These are phyloP conservation scores for Cancer borealis DNA, from an alignment of 2,888 invertebrate species.

Conservation along the genomic window DNA sequence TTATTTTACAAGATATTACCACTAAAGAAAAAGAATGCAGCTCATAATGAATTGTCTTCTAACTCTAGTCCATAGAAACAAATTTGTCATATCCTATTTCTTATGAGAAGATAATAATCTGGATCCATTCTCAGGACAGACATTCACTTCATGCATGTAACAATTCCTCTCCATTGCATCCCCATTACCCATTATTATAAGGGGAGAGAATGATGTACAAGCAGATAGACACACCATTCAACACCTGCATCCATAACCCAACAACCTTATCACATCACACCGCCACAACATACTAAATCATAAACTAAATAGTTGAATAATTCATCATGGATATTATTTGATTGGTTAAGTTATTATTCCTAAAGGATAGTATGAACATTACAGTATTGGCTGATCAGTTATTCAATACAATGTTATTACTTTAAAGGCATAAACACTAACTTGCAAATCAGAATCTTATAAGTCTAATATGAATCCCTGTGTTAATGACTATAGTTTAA, in stretches of 20 bases:
- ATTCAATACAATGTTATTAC: not conserved
- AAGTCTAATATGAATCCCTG: not conserved
- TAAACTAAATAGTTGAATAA: no score
- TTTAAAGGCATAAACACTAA: not conserved
- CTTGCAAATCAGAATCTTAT: not conserved
- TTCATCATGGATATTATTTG: no score
- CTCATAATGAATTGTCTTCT: not conserved
- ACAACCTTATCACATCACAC: not conserved
- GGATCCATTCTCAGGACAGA: not conserved
- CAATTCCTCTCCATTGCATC: not conserved
- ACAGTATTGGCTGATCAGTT: not conserved
- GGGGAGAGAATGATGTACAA: not conserved
- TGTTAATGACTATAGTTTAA: not conserved
- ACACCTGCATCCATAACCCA: not conserved
- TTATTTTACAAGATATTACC: not conserved
- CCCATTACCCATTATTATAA: not conserved
- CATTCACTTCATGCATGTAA: slow-evolving; percentile 2
- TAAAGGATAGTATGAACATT: not conserved
- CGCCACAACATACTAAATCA: not conserved
- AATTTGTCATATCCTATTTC: not conserved
- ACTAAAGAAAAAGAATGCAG: not conserved
- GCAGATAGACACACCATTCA: not conserved
- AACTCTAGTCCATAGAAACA: not conserved
- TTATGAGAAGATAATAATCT: not conserved
- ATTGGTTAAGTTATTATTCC: not conserved